These are phyloP conservation scores for Syngnathus scovelli DNA, from an alignment of 2,113 vertebrate genomes.

Conservation along the genomic window DNA sequence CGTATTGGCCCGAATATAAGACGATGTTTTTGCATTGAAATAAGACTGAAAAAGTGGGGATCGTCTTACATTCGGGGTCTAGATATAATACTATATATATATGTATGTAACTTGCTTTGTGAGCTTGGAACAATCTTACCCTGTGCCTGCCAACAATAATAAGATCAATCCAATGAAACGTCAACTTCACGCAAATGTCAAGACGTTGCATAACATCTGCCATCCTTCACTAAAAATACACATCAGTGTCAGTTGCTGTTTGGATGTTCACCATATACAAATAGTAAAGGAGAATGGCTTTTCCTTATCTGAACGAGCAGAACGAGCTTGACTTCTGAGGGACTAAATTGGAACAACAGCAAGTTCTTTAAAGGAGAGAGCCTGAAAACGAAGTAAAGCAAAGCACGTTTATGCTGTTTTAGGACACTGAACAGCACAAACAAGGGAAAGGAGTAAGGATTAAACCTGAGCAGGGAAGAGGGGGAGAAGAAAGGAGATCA, in stretches of 20 bases:
- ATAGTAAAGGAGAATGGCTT: slow-evolving; percentile 25
- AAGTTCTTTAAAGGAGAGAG: not conserved
- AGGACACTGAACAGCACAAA: slow-evolving; percentile 20
- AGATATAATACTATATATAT: no score
- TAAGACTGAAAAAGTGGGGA: no score
- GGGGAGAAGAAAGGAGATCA: not conserved
- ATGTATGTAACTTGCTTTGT: no score
- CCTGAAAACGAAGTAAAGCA: slow-evolving; percentile 14
- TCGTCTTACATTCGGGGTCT: no score
- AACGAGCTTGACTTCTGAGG: slow-evolving; percentile 26
- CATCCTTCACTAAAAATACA: slow-evolving; percentile 16
- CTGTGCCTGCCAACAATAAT: not conserved
- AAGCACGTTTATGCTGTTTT: slow-evolving; percentile 13
- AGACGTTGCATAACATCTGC: not conserved
- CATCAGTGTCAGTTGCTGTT: slow-evolving; percentile 15
- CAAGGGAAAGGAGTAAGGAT: not conserved
- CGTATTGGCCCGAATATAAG: no score
- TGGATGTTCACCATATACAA: slow-evolving; percentile 34
- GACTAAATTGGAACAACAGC: slow-evolving; percentile 25
- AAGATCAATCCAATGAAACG: slow-evolving; percentile 19
- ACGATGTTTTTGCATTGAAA: no score
- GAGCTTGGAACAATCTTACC: no score
- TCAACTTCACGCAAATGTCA: slow-evolving; percentile 33
- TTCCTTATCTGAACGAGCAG: slow-evolving; percentile 19
- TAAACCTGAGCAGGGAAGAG: not conserved